Evolutionary conservation across 2,113 vertebrate species (phyloP).

Genomic region (Peromyscus polionotus): DNA sequence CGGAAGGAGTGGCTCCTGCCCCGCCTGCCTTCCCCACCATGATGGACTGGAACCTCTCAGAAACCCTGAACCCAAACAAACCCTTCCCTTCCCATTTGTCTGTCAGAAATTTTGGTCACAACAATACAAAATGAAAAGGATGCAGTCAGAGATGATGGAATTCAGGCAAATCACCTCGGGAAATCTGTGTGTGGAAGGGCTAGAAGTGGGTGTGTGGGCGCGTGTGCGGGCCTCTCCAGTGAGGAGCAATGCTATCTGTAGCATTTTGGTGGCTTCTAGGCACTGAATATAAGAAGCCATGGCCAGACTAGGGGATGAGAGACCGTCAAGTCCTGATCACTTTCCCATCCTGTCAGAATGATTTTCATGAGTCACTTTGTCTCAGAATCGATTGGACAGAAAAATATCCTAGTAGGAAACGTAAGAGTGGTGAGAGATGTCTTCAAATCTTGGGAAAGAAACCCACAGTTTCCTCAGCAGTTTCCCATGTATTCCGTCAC

Average conservation of each 20-base stretch:
- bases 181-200: background rate
- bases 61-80: background rate
- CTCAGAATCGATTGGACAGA: background rate
- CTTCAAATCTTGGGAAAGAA: background rate
- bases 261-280: background rate
- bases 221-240: background rate
- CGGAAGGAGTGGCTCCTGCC: background rate
- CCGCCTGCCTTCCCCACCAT: background rate
- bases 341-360: background rate
- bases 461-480: background rate
- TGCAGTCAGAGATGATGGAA: background rate
- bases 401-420: constrained; percentile 8
- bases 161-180: background rate
- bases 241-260: no score
- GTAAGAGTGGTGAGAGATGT: background rate
- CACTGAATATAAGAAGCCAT: background rate
- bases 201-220: accelerated
- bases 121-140: background rate
- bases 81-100: background rate
- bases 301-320: background rate
- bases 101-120: no score
- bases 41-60: background rate
- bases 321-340: background rate
- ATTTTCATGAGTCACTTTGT: background rate
- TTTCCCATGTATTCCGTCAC: background rate